These are phyloP conservation scores for Mormyrus hasselquistii DNA, from an alignment of 2,797 vertebrate genomes.

Conservation along the genomic window DNA sequence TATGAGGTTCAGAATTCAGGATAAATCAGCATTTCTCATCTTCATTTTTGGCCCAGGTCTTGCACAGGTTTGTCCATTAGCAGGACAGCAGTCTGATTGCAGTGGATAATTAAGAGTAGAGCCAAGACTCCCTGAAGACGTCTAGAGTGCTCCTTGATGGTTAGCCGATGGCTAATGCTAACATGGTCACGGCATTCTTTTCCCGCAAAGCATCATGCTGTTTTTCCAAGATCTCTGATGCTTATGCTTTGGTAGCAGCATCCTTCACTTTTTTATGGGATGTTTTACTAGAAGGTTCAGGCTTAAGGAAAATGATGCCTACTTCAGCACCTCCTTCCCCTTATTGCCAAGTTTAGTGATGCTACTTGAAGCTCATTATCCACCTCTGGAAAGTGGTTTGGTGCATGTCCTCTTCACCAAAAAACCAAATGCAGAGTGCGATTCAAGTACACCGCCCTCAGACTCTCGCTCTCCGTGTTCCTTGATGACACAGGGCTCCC, in stretches of 20 bases:
- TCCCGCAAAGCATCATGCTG: neutral
- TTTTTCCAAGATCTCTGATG: too few relatives aligned
- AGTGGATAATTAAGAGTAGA: neutral
- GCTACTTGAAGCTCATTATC: neutral
- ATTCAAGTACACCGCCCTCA: neutral
- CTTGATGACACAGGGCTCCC: neutral
- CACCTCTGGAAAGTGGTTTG: neutral
- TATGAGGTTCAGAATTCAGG: neutral
- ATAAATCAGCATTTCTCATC: neutral
- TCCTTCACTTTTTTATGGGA: neutral
- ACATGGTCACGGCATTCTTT: neutral
- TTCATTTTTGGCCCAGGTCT: neutral
- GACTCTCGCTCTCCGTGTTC: neutral
- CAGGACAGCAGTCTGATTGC: neutral
- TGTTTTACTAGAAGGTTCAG: neutral
- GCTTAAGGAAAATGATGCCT: neutral
- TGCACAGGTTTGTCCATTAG: neutral
- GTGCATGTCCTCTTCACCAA: neutral
- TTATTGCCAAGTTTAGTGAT: neutral
- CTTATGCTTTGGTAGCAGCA: neutral
- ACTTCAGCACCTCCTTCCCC: neutral
- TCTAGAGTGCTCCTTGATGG: neutral
- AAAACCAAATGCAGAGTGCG: neutral
- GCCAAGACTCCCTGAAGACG: neutral
- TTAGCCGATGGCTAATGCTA: neutral